Evolutionary conservation across 35 echinoderm and acorn worm genomes (phyloP), one percentile per base, ranked within the genome.

Genomic region (Ophioderma brevispina): DNA sequence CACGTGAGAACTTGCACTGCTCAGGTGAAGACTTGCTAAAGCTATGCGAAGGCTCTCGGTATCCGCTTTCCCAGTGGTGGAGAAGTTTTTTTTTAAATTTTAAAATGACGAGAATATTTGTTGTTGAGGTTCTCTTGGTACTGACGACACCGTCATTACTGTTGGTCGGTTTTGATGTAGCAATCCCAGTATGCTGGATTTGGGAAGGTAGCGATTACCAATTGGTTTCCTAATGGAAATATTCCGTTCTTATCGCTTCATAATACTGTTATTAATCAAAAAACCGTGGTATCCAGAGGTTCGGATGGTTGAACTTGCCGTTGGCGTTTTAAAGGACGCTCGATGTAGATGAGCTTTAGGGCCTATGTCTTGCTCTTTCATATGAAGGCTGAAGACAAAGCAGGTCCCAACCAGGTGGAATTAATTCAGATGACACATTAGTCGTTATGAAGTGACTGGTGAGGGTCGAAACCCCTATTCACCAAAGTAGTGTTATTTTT

Each of bases 271-370:
- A 92, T 99, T 99, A 83, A 99, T 99, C 37, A n/a, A n/a, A n/a
- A 92, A 90, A 18, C 97, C 93, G 41, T 99, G 97, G 85, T 84
- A 99, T 17, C 97, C 97, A 43, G 97, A 99, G 80, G 95, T 99
- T 5, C 93, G 97, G 93, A 99, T 98, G 59, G 59, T 94, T 76
- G 32, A 59, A 13, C 55, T 13, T n/a, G 13, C 55, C 13, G n/a
- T 59, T 59, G 13, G 13, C n/a, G 55, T n/a, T 13, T 15, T 15
- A 59, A 15, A 15, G 13, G 13, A 15, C 13, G 13, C n/a, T 15
- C 13, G n/a, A 15, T n/a, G 55, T 15, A 13, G n/a, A 15, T 13
- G 13, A n/a, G n/a, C n/a, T n/a, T n/a, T n/a, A n/a, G n/a, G n/a
- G n/a, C n/a, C n/a, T n/a, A n/a, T n/a, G n/a, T n/a, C n/a, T n/a